Conservation (phyloP, 2,888 invertebrate species). For the Lasioglossum pauxillum region DNA sequence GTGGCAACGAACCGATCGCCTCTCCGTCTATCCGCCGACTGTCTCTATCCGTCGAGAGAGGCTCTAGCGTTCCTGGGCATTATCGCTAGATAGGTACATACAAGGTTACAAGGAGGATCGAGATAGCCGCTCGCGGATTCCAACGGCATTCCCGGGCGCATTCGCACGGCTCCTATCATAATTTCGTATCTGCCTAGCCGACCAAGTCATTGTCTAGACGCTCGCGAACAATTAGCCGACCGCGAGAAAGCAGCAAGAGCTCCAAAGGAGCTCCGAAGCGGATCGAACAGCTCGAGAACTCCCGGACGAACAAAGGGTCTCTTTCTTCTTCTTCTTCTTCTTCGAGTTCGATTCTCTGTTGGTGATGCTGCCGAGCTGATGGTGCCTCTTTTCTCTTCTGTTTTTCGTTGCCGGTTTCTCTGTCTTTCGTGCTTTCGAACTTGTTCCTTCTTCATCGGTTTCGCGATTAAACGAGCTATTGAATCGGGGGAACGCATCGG, state of each 20-base stretch:
- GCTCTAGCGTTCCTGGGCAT: not conserved
- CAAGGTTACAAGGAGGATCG: constrained; percentile 44
- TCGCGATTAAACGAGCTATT: constrained; percentile 40
- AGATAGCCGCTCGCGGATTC: constrained; percentile 38
- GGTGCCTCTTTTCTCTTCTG: not conserved
- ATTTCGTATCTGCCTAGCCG: constrained; percentile 43
- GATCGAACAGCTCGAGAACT: constrained; percentile 57
- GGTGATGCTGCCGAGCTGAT: constrained; percentile 11
- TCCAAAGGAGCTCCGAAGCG: not conserved
- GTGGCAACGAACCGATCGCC: constrained; percentile 42
- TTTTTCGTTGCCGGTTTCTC: not conserved
- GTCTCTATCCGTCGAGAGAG: not conserved
- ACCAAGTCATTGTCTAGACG: constrained; percentile 48
- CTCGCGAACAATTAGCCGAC: constrained; percentile 47
- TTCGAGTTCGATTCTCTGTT: constrained; percentile 31
- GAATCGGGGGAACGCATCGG: constrained; percentile 10
- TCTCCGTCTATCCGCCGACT: not conserved
- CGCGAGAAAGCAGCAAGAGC: constrained; percentile 38
- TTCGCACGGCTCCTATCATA: constrained; percentile 55
- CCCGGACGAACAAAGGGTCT: constrained; percentile 49
- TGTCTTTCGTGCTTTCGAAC: not conserved
- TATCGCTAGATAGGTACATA: constrained; percentile 32
- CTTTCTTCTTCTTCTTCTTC: constrained; percentile 12
- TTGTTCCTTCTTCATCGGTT: not conserved
- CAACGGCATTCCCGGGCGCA: constrained; percentile 39